Base-by-base conservation (phyloP, 2,797 vertebrate genomes). In the Adrianichthys oophorus region DNA sequence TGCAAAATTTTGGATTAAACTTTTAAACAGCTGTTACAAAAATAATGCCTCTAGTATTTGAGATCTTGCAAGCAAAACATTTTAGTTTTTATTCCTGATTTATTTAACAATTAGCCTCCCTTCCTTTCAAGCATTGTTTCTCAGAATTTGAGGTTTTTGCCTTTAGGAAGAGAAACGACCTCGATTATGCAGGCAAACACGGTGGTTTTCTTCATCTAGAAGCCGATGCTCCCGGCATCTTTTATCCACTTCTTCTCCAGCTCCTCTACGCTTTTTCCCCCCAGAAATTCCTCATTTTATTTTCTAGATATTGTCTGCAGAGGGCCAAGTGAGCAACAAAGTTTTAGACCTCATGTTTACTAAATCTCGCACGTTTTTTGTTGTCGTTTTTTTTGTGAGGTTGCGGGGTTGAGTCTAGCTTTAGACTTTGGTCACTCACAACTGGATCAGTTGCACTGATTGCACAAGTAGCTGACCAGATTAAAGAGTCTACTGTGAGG, bases 401-500 rank as follows among this genome's bases (percentile, higher is more conserved):
- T 57, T 44, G 75, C 72, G 48, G 68, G 71, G 58, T 72, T 80
- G 74, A 84, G 79, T 82, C 77, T 74, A 83, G 76, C 73, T 83
- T 81, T 79, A 82, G 79, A 82, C 83, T 66, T 83, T 62, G 65
- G 80, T 80, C 78, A 68, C 84, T 84, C 82, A 72, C 69, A 80
- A 76, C 81, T 82, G 81, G 86, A 86, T 86, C 82, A 72, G 81
- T 85, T 81, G 81, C 84, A 84, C 87, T 85, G 79, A 89, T 89
- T 89, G 87, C 85, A 87, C 84, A 87, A 87, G 82, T 85, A 80
- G 82, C 81, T 85, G 82, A 73, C 83, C 80, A 86, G 86, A 73
- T 68, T 41, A 76, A 58, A 59, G 74, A 75, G 76, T 86, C 69
- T 82, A 81, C 85, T 87, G 83, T 86, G 84, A 83, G 69, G 43